Conservation (phyloP, 2,888 invertebrate genomes). For the Anagyrus pseudococci region DNA sequence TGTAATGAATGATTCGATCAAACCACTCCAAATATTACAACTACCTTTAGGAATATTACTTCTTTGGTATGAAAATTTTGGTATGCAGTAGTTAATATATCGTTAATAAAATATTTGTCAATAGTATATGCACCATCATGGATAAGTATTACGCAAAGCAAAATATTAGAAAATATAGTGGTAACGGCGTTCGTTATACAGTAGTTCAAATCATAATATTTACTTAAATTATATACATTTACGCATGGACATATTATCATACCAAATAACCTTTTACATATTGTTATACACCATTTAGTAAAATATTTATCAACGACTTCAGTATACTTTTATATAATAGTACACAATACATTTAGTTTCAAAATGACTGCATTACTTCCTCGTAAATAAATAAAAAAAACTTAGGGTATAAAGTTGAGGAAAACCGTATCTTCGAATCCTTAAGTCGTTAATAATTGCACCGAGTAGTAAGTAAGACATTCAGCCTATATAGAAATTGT, state of each 20-base stretch:
- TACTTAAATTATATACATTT: constrained; percentile 40
- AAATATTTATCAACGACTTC: constrained; percentile 44
- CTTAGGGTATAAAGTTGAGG: background rate
- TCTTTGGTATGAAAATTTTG: too few relatives aligned
- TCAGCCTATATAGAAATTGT: constrained; percentile 38
- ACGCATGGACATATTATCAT: constrained; percentile 41
- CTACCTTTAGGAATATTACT: too few relatives aligned
- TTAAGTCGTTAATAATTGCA: constrained; percentile 34
- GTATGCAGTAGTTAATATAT: too few relatives aligned
- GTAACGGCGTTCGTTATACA: background rate
- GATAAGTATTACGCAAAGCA: too few relatives aligned
- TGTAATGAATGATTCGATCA: too few relatives aligned
- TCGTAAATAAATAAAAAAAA: constrained; percentile 24
- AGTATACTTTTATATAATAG: constrained; percentile 46
- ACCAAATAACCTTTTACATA: constrained; percentile 39
- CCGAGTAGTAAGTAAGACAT: constrained; percentile 36
- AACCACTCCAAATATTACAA: too few relatives aligned
- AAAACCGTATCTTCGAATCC: background rate
- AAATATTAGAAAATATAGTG: constrained; percentile 22
- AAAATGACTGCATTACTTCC: constrained; percentile 17
- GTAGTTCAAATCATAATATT: constrained; percentile 15
- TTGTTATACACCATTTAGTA: constrained; percentile 42
- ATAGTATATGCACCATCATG: too few relatives aligned
- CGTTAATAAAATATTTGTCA: too few relatives aligned
- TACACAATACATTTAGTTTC: constrained; percentile 40